These are phyloP conservation scores for Minunthozetes semirufus DNA, from an alignment of 2,888 invertebrate genomes.

Conservation along the genomic window DNA sequence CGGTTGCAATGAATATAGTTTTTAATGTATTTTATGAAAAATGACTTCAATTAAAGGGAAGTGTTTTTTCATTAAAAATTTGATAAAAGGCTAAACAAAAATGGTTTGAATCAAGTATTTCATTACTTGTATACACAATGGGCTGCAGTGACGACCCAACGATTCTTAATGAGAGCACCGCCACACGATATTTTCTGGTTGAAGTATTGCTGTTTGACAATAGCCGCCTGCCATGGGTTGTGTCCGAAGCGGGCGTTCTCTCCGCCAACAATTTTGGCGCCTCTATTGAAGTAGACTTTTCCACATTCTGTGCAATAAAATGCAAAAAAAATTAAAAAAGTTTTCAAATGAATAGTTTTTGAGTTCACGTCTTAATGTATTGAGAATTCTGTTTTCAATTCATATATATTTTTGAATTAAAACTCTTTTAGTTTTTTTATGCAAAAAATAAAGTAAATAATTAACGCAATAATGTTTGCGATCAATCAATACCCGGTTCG, in stretches of 20 bases:
- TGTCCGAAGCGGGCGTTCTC: constrained; percentile 82
- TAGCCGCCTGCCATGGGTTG: constrained; percentile 84
- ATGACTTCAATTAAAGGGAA: background rate
- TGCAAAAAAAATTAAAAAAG: background rate
- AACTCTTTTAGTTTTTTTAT: background rate
- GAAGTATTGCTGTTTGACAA: constrained; percentile 82
- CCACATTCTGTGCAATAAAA: constrained; percentile 65
- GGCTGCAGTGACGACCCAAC: constrained; percentile 87
- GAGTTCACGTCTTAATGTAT: background rate
- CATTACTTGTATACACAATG: constrained; percentile 53
- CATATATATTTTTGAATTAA: background rate
- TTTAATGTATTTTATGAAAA: constrained; percentile 5
- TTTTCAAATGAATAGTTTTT: background rate
- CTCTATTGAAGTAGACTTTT: constrained; percentile 74
- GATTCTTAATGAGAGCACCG: constrained; percentile 76
- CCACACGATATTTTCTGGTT: constrained; percentile 85
- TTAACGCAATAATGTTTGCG: constrained; percentile 6
- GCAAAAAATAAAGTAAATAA: background rate
- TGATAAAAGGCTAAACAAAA: background rate
- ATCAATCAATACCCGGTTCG: constrained; percentile 41
- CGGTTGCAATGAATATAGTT: background rate
- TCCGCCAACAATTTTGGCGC: constrained; percentile 84
- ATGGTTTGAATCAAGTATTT: constrained; percentile 6
- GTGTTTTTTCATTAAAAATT: background rate
- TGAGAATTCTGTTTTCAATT: background rate